phyloP scores from a whole-genome alignment of 2,888 invertebrate species.

The Thymelicus sylvestris region DNA sequence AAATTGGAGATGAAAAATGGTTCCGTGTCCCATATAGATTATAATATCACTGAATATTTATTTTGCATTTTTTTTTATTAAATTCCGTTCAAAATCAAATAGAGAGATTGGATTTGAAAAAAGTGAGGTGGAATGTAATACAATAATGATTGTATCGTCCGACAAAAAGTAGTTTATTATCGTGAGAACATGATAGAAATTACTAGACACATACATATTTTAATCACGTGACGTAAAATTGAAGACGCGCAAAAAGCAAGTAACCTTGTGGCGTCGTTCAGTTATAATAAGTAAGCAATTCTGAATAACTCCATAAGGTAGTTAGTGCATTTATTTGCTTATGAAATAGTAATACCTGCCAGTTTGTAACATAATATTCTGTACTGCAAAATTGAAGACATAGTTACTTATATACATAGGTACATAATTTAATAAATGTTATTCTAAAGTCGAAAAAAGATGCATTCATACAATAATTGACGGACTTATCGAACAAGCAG shows the following conservation, averaged over 20 bases:
- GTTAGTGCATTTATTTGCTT: no score
- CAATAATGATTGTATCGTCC: not conserved
- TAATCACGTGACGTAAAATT: constrained; percentile 9
- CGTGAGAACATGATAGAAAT: constrained; percentile 21
- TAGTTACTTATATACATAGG: no score
- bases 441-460: no score
- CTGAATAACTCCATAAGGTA: not conserved
- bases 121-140: not conserved
- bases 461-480: no score
- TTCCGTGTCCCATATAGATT: no score
- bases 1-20: no score
- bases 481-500: no score
- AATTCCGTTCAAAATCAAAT: not conserved
- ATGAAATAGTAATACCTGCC: not conserved
- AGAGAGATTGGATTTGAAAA: not conserved
- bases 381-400: not conserved
- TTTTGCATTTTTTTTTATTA: not conserved
- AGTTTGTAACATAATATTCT: not conserved
- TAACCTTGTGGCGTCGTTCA: constrained; percentile 19
- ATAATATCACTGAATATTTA: no score
- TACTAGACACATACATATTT: constrained; percentile 18
- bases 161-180: constrained; percentile 16
- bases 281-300: constrained; percentile 17
- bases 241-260: constrained; percentile 29
- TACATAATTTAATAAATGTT: no score